Conservation (phyloP, 2,888 invertebrate genomes). For the Euproctis similis region DNA sequence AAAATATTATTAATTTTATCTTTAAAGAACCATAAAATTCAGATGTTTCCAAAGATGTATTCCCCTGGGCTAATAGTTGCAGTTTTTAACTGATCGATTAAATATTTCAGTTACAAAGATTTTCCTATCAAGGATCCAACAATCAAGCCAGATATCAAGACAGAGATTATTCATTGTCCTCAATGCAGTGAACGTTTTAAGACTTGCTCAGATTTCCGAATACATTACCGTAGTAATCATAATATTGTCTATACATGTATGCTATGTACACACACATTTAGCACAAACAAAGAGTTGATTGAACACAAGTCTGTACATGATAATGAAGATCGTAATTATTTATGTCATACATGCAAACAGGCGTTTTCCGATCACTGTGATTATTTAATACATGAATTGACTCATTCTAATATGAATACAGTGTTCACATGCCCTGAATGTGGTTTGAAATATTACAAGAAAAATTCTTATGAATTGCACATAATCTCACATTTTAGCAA, state of each 20-base stretch:
- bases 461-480: slow-evolving; percentile 15
- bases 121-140: background rate
- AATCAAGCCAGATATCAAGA: background rate
- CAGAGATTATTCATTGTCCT: slow-evolving; percentile 2
- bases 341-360: slow-evolving; percentile 25
- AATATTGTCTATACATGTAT: slow-evolving; percentile 18
- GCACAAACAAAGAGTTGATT: slow-evolving; percentile 21
- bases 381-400: slow-evolving; percentile 20
- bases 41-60: too few relatives aligned
- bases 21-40: too few relatives aligned
- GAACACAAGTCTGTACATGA: slow-evolving; percentile 24
- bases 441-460: slow-evolving; percentile 4
- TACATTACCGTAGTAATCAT: slow-evolving; percentile 12
- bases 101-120: background rate
- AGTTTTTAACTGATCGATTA: too few relatives aligned
- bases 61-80: too few relatives aligned
- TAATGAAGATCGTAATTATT: slow-evolving; percentile 11
- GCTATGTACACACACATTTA: slow-evolving; percentile 19
- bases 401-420: slow-evolving; percentile 8
- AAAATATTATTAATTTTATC: too few relatives aligned
- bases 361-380: slow-evolving; percentile 28
- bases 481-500: slow-evolving; percentile 21
- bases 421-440: slow-evolving; percentile 25
- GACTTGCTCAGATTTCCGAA: slow-evolving; percentile 4
- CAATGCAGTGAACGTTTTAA: slow-evolving; percentile 8